phyloP scores from a whole-genome alignment of 2,113 vertebrate species.

The Pterophyllum scalare region DNA sequence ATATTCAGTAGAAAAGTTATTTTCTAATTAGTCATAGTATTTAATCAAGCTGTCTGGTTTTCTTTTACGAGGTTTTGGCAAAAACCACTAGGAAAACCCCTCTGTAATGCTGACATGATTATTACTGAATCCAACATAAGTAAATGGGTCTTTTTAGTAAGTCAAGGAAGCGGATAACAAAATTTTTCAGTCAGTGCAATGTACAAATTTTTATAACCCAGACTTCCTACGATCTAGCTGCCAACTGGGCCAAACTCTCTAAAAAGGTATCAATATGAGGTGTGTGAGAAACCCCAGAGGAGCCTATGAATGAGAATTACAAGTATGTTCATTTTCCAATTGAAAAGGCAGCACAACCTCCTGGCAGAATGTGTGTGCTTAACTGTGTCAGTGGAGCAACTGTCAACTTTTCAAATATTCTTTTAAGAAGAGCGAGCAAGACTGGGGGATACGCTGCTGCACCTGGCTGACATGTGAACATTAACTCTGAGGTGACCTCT shows the following conservation, averaged over 20 bases:
- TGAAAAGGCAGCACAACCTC: constrained; percentile 27
- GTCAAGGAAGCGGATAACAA: not conserved
- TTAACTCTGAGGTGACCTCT: constrained; percentile 26
- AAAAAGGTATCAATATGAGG: constrained; percentile 2
- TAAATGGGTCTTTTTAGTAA: not conserved
- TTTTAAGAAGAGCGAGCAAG: constrained; percentile 22
- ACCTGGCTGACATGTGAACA: constrained; percentile 17
- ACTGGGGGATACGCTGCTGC: not conserved
- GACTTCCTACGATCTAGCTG: not conserved
- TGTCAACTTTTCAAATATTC: constrained; percentile 41
- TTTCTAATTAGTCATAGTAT: not conserved
- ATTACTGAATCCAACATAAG: not conserved
- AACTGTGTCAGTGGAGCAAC: constrained; percentile 31
- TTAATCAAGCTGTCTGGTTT: not conserved
- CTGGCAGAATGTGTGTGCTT: not conserved
- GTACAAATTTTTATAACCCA: not conserved
- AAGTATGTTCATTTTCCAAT: constrained; percentile 34
- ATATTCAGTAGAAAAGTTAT: not conserved
- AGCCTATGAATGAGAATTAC: constrained; percentile 18
- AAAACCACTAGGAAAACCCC: not conserved
- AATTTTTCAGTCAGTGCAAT: not conserved
- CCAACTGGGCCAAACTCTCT: constrained; percentile 16
- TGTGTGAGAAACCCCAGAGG: not conserved
- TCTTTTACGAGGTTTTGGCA: not conserved
- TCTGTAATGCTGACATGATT: not conserved